A percentile compares a stretch with the other conserved stretches of the same genome.
These are phyloP conservation scores for Hedya salicella DNA, from an alignment of 2,888 invertebrate genomes.

Conservation along the genomic window DNA sequence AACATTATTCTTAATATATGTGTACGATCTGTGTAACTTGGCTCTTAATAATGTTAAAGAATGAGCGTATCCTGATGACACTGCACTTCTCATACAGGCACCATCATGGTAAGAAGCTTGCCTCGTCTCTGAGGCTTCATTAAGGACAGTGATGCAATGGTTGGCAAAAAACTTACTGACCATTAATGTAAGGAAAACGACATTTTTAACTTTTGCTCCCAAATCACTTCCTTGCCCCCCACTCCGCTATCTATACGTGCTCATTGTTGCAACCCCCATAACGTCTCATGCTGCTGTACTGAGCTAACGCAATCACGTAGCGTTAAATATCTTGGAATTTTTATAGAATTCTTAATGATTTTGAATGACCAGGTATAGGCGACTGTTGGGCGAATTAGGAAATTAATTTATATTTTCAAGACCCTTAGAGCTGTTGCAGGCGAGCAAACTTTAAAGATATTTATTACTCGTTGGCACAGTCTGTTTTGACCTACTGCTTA, in stretches of 20 bases:
- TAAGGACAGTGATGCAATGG: constrained; percentile 4
- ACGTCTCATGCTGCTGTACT: neutral
- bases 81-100: constrained; percentile 4
- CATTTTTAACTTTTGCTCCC: neutral
- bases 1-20: neutral
- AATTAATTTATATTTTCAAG: neutral
- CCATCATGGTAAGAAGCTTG: neutral
- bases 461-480: no score
- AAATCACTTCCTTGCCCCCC: neutral
- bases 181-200: constrained; percentile 1
- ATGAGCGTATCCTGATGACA: neutral
- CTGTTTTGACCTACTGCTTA: no score
- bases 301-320: neutral
- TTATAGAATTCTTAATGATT: neutral
- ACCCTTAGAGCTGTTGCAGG: no score
- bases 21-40: neutral
- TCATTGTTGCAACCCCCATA: neutral
- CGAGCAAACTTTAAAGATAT: no score
- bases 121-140: neutral
- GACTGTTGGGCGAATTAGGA: neutral
- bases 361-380: neutral
- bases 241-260: neutral
- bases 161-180: neutral
- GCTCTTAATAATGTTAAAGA: constrained; percentile 9
- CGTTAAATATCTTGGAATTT: constrained; percentile 2